phyloP scores from a whole-genome alignment of 2,113 vertebrate species.

The Willisornis vidua region DNA sequence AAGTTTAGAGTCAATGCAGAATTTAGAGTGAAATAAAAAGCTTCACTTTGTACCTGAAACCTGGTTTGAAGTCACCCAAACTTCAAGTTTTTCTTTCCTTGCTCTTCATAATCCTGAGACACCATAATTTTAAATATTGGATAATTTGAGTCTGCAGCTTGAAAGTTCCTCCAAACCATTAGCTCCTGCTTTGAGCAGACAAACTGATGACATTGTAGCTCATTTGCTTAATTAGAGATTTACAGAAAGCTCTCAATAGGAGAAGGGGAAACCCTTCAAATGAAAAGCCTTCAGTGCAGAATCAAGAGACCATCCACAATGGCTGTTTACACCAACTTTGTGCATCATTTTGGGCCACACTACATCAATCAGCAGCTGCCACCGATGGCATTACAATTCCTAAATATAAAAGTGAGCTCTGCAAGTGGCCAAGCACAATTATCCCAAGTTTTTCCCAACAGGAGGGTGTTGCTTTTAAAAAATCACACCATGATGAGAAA shows the following conservation, averaged over 20 bases:
- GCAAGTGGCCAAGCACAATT: background rate
- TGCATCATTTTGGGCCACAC: background rate
- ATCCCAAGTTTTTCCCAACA: background rate
- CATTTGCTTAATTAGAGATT: constrained; percentile 39
- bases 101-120: background rate
- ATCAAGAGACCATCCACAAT: background rate
- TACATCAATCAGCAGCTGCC: background rate
- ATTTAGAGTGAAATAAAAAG: background rate
- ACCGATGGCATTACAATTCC: background rate
- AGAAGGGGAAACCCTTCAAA: background rate
- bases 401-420: background rate
- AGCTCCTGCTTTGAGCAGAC: background rate
- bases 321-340: background rate
- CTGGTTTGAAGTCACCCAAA: background rate
- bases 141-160: constrained; percentile 18
- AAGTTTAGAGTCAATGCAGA: background rate
- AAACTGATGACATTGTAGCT: constrained; percentile 1
- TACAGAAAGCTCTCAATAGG: background rate
- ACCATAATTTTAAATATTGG: background rate
- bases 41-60: background rate
- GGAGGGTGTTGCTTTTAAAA: background rate
- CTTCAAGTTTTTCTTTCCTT: background rate
- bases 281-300: background rate
- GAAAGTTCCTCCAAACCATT: background rate
- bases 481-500: accelerated